Conservation (phyloP, 2,113 vertebrate species). For the Rissa tridactyla region DNA sequence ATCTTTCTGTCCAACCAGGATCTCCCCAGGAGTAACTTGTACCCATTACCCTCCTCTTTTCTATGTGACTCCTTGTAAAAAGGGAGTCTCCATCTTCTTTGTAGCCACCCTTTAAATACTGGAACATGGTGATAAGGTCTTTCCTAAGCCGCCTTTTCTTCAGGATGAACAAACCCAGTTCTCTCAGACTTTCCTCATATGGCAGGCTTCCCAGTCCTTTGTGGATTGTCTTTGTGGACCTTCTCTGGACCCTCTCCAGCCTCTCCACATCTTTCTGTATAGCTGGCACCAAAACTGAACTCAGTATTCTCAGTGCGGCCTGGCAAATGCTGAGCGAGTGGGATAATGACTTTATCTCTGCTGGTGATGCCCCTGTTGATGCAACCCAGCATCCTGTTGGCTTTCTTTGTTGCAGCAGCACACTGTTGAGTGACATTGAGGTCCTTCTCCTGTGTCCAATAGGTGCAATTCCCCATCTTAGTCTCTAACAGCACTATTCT, state of each 20-base stretch:
- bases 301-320: not conserved
- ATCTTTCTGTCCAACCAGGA: not conserved
- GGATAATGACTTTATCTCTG: not conserved
- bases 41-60: not conserved
- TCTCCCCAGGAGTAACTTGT: not conserved
- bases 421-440: not conserved
- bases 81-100: not conserved
- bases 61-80: not conserved
- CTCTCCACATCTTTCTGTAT: not conserved
- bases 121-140: not conserved
- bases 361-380: not conserved
- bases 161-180: not conserved
- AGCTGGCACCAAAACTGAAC: not conserved
- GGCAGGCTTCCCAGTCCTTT: not conserved
- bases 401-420: not conserved
- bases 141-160: not conserved
- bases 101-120: not conserved
- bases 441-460: not conserved
- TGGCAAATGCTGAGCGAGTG: not conserved
- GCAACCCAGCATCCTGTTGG: not conserved
- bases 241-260: not conserved
- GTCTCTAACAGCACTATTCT: not conserved
- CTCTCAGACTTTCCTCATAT: not conserved
- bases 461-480: not conserved
- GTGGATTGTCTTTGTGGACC: not conserved